Evolutionary conservation across 2,888 invertebrate genomes (phyloP).

Genomic region (Psococerastis gibbosa): DNA sequence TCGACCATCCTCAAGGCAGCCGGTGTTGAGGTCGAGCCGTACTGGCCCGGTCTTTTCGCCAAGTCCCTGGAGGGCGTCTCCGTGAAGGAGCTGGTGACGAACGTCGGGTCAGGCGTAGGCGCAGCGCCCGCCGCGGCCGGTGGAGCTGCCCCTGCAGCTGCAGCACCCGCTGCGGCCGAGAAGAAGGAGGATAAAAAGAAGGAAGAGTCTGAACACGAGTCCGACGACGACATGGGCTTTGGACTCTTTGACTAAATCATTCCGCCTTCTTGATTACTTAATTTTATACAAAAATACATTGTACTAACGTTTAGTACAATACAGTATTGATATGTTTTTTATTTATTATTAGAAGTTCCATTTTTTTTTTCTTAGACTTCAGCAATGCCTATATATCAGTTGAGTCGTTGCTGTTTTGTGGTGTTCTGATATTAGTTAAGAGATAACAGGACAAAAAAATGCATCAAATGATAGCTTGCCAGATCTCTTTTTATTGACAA

Average conservation of each 20-base stretch:
- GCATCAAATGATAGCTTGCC: too few relatives aligned
- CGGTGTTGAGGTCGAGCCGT: slow-evolving; percentile 89
- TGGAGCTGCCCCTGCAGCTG: slow-evolving; percentile 44
- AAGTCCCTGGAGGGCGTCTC: slow-evolving; percentile 91
- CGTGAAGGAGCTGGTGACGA: slow-evolving; percentile 81
- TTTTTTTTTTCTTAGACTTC: too few relatives aligned
- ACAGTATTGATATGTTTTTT: too few relatives aligned
- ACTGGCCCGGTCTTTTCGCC: slow-evolving; percentile 97
- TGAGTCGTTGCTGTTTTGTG: too few relatives aligned
- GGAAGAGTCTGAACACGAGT: slow-evolving; percentile 64
- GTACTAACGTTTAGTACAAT: too few relatives aligned
- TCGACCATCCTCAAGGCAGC: slow-evolving; percentile 93
- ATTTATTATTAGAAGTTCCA: too few relatives aligned
- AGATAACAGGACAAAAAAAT: too few relatives aligned
- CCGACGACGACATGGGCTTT: slow-evolving; percentile 89
- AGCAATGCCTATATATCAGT: too few relatives aligned
- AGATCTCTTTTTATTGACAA: too few relatives aligned
- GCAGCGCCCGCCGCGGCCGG: slow-evolving; percentile 51
- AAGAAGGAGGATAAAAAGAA: slow-evolving; percentile 60
- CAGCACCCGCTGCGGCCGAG: slow-evolving; percentile 38
- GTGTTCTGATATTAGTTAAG: too few relatives aligned
- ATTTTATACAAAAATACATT: too few relatives aligned
- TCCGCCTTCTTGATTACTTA: too few relatives aligned
- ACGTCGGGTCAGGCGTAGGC: slow-evolving; percentile 81
- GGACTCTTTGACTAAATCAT: slow-evolving; percentile 30